Evolutionary conservation across 2,888 invertebrate genomes (phyloP).

Genomic region (Chrysopilus asiliformis): DNA sequence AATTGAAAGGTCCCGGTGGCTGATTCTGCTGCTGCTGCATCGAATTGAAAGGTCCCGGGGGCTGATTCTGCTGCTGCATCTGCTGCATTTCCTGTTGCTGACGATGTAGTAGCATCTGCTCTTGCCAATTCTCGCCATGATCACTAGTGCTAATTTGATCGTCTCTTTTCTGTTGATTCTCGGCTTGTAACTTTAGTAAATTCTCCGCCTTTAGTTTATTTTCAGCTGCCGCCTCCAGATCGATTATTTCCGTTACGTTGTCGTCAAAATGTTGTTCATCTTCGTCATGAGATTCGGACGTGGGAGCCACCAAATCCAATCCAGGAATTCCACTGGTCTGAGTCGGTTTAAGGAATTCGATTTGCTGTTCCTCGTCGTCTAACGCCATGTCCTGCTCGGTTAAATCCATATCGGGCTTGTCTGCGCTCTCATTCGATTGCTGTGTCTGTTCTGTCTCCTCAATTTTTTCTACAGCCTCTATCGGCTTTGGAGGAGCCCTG

Average conservation of each 20-base stretch:
- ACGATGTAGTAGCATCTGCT: neutral
- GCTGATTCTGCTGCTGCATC: neutral
- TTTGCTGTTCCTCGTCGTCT: constrained; percentile 15
- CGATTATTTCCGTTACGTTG: constrained; percentile 15
- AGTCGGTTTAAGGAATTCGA: constrained; percentile 21
- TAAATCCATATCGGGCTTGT: constrained; percentile 4
- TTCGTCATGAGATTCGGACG: constrained; percentile 32
- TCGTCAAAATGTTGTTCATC: constrained; percentile 15
- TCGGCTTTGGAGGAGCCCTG: neutral
- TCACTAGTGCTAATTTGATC: too few relatives aligned
- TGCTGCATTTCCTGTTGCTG: neutral
- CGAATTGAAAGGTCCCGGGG: constrained; percentile 8
- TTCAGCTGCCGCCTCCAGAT: constrained; percentile 12
- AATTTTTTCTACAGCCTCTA: neutral
- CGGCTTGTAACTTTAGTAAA: too few relatives aligned
- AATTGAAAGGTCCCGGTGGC: constrained; percentile 10
- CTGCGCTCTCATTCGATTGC: neutral
- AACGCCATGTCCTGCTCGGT: neutral
- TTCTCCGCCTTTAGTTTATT: too few relatives aligned
- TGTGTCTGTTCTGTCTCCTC: neutral
- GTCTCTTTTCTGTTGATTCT: too few relatives aligned
- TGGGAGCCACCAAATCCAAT: constrained; percentile 46
- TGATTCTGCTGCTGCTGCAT: constrained; percentile 13
- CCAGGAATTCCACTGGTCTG: constrained; percentile 50
- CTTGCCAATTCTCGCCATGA: constrained; percentile 3